phyloP scores from a whole-genome alignment of 2,797 vertebrate species.

The Phoebastria nigripes region DNA sequence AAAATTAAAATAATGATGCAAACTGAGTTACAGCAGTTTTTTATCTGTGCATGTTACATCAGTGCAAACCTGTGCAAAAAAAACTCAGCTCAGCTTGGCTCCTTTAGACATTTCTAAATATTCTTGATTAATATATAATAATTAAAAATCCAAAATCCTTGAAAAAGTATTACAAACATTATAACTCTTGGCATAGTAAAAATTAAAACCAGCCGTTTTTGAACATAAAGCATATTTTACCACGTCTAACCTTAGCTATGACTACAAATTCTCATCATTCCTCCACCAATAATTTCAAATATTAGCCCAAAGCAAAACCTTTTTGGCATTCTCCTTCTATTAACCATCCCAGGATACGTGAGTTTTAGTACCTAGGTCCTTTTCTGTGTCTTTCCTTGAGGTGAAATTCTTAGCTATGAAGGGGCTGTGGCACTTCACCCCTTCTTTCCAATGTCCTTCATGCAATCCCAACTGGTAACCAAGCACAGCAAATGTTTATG shows the following conservation, averaged over 20 bases:
- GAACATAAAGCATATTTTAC: background rate
- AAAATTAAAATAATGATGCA: background rate
- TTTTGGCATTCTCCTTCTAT: background rate
- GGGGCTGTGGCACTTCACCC: background rate
- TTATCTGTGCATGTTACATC: background rate
- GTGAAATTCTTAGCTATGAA: background rate
- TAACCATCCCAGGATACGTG: background rate
- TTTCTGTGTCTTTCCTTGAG: background rate
- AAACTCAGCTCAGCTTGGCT: background rate
- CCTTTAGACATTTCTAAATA: background rate
- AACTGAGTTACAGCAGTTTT: background rate
- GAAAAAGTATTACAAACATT: background rate
- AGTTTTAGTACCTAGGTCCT: background rate
- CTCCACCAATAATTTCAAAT: background rate
- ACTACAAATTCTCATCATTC: background rate
- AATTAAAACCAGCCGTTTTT: background rate
- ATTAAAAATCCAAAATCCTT: background rate
- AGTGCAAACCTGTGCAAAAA: background rate
- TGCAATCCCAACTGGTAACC: background rate
- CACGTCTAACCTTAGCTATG: background rate
- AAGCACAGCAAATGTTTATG: constrained; percentile 18
- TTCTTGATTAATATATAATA: background rate
- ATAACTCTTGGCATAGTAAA: background rate
- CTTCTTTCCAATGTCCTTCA: background rate
- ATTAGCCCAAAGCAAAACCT: background rate